These are phyloP conservation scores for Semicossyphus pulcher DNA, from an alignment of 2,113 vertebrate species.

Conservation along the genomic window DNA sequence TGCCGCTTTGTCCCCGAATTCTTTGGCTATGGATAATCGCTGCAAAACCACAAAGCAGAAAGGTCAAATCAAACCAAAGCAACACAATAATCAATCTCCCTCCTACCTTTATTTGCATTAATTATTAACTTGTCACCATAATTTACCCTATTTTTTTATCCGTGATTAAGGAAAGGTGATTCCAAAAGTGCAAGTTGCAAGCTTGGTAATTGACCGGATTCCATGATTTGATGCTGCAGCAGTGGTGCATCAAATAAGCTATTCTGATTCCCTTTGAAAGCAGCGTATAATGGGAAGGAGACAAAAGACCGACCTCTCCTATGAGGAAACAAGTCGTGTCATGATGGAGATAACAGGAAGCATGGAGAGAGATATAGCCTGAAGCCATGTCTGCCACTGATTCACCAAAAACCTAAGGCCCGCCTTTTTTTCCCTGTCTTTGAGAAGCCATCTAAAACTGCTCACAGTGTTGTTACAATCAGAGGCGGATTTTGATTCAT, in stretches of 20 bases:
- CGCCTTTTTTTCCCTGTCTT: slow-evolving; percentile 4
- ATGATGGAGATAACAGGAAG: slow-evolving; percentile 42
- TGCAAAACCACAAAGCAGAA: slow-evolving; percentile 70
- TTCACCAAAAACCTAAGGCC: slow-evolving; percentile 51
- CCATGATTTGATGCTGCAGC: slow-evolving; percentile 18
- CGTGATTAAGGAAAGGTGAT: no score
- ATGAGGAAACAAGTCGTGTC: slow-evolving; percentile 24
- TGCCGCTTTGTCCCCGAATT: slow-evolving; percentile 96
- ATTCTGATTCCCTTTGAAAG: slow-evolving; percentile 24
- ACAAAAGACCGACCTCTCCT: slow-evolving; percentile 14
- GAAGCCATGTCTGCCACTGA: slow-evolving; percentile 26
- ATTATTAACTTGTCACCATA: no score
- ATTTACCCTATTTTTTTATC: no score
- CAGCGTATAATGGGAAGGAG: slow-evolving; percentile 15
- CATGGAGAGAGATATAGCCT: background rate
- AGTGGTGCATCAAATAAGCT: slow-evolving; percentile 41
- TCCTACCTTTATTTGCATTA: no score
- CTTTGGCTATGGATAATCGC: slow-evolving; percentile 97
- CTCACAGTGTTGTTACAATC: background rate
- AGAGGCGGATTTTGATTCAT: background rate
- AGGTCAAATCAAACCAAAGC: slow-evolving; percentile 14
- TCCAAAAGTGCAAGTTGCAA: background rate
- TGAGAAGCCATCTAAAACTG: slow-evolving; percentile 17
- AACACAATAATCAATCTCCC: no score
- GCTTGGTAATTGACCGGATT: background rate